Conservation (phyloP, 2,888 invertebrate species). For the Trypoxylon attenuatum region DNA sequence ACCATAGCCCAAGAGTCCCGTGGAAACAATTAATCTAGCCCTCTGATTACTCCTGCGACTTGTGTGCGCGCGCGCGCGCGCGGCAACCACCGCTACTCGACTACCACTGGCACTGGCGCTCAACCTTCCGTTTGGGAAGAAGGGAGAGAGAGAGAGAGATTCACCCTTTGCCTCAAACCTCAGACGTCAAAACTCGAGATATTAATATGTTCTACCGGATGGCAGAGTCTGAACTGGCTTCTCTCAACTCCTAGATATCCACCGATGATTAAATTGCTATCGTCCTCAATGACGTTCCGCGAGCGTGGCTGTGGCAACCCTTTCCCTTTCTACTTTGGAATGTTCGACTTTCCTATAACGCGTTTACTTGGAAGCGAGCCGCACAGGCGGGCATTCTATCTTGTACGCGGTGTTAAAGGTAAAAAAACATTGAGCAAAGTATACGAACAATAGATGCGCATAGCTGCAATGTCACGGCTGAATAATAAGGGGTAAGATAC, state of each 20-base stretch:
- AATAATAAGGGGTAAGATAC: too few relatives aligned
- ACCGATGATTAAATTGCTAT: conserved; percentile 66
- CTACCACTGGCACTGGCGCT: conserved; percentile 37
- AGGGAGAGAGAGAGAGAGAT: not conserved
- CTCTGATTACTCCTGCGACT: conserved; percentile 70
- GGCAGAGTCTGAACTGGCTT: too few relatives aligned
- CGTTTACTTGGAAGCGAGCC: too few relatives aligned
- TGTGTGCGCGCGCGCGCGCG: conserved; percentile 26
- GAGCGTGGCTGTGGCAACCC: not conserved
- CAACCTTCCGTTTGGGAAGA: conserved; percentile 4
- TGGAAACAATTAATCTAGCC: conserved; percentile 74
- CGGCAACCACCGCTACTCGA: conserved; percentile 48
- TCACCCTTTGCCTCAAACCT: conserved; percentile 9
- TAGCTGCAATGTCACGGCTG: too few relatives aligned
- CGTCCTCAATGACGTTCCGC: conserved; percentile 32
- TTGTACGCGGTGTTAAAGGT: too few relatives aligned
- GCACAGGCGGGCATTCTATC: too few relatives aligned
- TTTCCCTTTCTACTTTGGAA: conserved; percentile 12
- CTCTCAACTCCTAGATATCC: conserved; percentile 38
- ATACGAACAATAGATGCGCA: too few relatives aligned
- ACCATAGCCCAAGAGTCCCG: conserved; percentile 66
- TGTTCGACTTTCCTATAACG: too few relatives aligned
- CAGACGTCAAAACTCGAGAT: conserved; percentile 73
- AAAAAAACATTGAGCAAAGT: too few relatives aligned
- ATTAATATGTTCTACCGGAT: conserved; percentile 72